Percentiles rank a stretch among this genome's conserved stretches.
Evolutionary conservation across 1,140 invertebrate species (phyloP).

Genomic region (Zaprionus gabonicus): DNA sequence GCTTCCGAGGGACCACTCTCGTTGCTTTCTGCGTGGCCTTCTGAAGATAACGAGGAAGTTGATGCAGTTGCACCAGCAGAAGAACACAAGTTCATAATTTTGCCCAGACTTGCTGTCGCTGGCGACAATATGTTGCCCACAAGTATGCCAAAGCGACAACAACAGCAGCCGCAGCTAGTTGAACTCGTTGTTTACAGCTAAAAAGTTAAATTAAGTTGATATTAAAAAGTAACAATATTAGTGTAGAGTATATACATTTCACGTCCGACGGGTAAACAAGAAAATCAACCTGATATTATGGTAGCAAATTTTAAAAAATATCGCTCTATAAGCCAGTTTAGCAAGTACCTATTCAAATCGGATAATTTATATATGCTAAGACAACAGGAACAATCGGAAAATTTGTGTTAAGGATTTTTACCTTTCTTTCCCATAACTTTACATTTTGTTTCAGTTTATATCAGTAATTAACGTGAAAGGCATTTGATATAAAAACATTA

Average conservation of each 20-base stretch:
- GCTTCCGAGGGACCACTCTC: constrained; percentile 46
- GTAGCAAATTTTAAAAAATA: no score
- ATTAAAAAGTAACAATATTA: background rate
- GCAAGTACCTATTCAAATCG: no score
- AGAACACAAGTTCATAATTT: constrained; percentile 85
- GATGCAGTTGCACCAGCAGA: constrained; percentile 81
- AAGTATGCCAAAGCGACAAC: constrained; percentile 71
- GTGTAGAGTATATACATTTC: no score
- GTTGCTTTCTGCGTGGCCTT: constrained; percentile 66
- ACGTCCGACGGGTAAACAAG: no score
- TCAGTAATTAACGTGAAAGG: no score
- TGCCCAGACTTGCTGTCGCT: constrained; percentile 81
- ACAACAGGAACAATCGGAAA: no score
- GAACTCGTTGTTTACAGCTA: constrained; percentile 70
- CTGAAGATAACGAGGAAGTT: constrained; percentile 77
- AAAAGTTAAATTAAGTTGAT: constrained; percentile 11
- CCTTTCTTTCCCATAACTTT: no score
- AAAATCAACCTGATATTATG: no score
- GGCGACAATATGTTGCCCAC: constrained; percentile 82
- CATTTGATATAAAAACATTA: background rate
- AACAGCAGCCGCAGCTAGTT: constrained; percentile 60
- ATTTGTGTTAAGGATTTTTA: no score
- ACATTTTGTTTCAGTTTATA: no score
- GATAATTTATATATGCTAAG: no score
- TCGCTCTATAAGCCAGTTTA: no score